phyloP scores from a whole-genome alignment of 2,797 vertebrate species.

The Eptatretus atami region DNA sequence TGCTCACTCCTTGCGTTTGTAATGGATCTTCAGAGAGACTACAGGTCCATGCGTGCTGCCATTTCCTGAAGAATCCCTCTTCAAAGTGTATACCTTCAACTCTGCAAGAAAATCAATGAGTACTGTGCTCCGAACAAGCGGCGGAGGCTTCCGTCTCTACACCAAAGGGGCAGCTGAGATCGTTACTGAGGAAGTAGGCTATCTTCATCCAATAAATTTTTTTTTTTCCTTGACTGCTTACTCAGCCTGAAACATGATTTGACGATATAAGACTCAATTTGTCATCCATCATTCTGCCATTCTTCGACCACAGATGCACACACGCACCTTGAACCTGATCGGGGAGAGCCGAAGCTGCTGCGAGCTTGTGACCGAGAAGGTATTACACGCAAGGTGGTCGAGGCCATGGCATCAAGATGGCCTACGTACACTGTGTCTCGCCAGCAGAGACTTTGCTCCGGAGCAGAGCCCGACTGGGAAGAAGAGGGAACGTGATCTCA shows the following conservation, averaged over 20 bases:
- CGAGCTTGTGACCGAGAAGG: constrained; percentile 73
- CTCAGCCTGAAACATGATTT: neutral
- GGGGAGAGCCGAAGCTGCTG: constrained; percentile 65
- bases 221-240: too few relatives aligned
- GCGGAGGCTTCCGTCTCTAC: constrained; percentile 92
- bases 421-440: constrained; percentile 80
- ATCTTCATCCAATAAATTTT: too few relatives aligned
- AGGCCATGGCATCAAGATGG: constrained; percentile 97
- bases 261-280: neutral
- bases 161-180: constrained; percentile 99
- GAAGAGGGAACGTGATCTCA: constrained; percentile 57
- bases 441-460: constrained; percentile 69
- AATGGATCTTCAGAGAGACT: constrained; percentile 67
- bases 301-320: constrained; percentile 34
- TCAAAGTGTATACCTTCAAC: constrained; percentile 99
- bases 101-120: constrained; percentile 99
- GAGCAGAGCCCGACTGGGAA: constrained; percentile 87
- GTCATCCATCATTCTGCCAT: neutral
- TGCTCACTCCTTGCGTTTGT: constrained; percentile 92
- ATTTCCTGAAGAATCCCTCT: constrained; percentile 93
- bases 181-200: constrained; percentile 80
- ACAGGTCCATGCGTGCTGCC: constrained; percentile 68
- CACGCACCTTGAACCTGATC: constrained; percentile 51
- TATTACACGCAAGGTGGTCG: constrained; percentile 77
- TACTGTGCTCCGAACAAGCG: constrained; percentile 76